Evolutionary conservation across 2,113 vertebrate genomes (phyloP).

Genomic region (Nestor notabilis): DNA sequence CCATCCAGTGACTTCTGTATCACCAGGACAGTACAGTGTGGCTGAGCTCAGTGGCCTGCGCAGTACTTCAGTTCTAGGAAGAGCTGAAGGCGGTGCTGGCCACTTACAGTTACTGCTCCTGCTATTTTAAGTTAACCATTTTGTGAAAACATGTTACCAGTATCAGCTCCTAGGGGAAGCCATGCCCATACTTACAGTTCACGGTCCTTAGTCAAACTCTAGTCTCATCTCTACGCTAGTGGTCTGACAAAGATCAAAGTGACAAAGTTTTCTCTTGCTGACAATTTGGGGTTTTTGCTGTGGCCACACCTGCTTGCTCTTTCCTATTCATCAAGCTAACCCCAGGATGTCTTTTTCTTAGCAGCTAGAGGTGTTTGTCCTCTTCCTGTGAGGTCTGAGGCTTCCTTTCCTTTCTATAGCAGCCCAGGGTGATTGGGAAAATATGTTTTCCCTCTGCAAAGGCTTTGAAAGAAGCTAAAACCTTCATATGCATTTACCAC

Average conservation of each 20-base stretch:
- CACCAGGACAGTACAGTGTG: accelerated
- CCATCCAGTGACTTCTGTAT: background rate
- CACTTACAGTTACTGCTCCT: background rate
- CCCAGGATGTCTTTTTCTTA: background rate
- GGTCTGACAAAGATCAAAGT: background rate
- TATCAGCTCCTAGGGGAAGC: background rate
- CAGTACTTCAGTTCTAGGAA: background rate
- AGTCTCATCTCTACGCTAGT: background rate
- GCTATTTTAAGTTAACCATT: background rate
- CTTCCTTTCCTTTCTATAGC: background rate
- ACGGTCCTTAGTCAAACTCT: background rate
- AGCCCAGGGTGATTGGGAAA: background rate
- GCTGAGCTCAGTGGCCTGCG: background rate
- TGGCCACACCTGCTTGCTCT: background rate
- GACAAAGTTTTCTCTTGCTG: background rate
- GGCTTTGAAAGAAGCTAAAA: background rate
- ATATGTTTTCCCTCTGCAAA: background rate
- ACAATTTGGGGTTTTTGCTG: background rate
- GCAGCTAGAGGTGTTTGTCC: background rate
- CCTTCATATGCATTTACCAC: background rate
- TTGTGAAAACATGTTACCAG: background rate
- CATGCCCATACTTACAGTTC: background rate
- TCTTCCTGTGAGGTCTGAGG: background rate
- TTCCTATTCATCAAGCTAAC: background rate
- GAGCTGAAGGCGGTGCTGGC: background rate